Evolutionary conservation across 1,140 invertebrate species (phyloP).

Genomic region (Alviniconcha marisindica): DNA sequence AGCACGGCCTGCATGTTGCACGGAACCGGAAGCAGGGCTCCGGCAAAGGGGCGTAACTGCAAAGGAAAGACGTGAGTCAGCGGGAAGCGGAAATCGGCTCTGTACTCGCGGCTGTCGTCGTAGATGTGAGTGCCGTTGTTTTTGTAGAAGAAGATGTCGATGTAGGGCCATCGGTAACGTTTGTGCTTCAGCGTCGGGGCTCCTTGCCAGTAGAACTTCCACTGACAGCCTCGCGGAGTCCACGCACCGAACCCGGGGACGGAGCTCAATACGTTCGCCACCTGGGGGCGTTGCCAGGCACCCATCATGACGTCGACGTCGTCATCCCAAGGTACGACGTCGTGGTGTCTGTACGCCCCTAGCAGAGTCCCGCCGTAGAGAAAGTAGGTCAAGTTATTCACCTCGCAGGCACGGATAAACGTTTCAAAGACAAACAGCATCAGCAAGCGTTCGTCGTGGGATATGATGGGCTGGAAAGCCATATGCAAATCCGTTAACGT

Average conservation of each 20-base stretch:
- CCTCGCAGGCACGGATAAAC: constrained; percentile 48
- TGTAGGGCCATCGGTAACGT: constrained; percentile 65
- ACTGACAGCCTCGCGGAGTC: constrained; percentile 39
- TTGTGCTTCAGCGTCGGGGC: constrained; percentile 39
- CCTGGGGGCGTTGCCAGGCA: constrained; percentile 43
- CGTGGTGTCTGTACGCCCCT: constrained; percentile 62
- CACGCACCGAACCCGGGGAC: constrained; percentile 33
- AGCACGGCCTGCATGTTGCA: constrained; percentile 54
- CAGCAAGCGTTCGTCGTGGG: constrained; percentile 38
- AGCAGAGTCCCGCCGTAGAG: constrained; percentile 65
- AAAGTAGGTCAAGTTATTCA: constrained; percentile 58
- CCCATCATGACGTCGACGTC: constrained; percentile 68
- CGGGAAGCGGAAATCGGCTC: constrained; percentile 47
- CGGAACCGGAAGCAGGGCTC: constrained; percentile 58
- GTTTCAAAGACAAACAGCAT: constrained; percentile 49
- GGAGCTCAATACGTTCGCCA: constrained; percentile 40
- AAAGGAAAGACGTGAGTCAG: constrained; percentile 66
- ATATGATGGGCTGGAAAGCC: constrained; percentile 46
- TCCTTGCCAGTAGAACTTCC: constrained; percentile 60
- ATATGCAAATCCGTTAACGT: not conserved
- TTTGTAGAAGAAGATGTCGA: constrained; percentile 70
- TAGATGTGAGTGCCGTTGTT: constrained; percentile 67
- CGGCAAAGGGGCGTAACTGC: constrained; percentile 57
- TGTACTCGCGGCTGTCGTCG: constrained; percentile 57
- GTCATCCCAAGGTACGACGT: constrained; percentile 71